phyloP scores from a whole-genome alignment of 2,797 vertebrate species.

The Liasis olivaceus region DNA sequence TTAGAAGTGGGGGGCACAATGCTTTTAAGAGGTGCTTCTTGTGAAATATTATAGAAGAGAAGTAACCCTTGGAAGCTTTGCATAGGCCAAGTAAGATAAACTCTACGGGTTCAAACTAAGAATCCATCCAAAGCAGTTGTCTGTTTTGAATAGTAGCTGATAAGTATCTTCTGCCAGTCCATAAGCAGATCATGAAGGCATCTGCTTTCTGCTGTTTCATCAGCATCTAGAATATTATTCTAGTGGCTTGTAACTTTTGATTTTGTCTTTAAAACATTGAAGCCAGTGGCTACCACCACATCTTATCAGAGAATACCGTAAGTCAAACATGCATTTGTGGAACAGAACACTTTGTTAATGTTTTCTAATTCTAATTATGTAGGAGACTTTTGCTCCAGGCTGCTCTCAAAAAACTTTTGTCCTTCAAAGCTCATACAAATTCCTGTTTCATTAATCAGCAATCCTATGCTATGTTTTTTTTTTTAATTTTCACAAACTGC shows the following conservation, averaged over 20 bases:
- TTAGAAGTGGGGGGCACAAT: not conserved
- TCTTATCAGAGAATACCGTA: not conserved
- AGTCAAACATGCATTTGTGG: no score
- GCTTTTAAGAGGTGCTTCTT: not conserved
- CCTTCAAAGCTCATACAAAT: no score
- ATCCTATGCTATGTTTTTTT: no score
- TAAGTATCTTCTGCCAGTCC: no score
- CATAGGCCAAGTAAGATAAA: not conserved
- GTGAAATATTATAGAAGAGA: no score
- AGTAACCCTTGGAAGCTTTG: no score
- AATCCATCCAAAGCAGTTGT: not conserved
- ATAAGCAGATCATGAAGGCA: not conserved
- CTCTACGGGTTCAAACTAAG: not conserved
- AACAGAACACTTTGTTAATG: no score
- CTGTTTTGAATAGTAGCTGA: not conserved
- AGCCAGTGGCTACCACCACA: not conserved
- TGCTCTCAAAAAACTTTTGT: no score
- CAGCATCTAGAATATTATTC: not conserved
- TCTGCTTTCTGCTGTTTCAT: not conserved
- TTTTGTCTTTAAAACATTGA: no score
- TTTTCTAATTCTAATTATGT: no score
- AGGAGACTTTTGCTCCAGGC: no score
- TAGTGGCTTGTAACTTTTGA: not conserved
- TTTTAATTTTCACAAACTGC: not conserved
- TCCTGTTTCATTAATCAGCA: no score